Evolutionary conservation across 53 echinoderm and acorn worm species (phyloP), one percentile per base, ranked within the genome.

Genomic region (Temnopleurus reevesii): DNA sequence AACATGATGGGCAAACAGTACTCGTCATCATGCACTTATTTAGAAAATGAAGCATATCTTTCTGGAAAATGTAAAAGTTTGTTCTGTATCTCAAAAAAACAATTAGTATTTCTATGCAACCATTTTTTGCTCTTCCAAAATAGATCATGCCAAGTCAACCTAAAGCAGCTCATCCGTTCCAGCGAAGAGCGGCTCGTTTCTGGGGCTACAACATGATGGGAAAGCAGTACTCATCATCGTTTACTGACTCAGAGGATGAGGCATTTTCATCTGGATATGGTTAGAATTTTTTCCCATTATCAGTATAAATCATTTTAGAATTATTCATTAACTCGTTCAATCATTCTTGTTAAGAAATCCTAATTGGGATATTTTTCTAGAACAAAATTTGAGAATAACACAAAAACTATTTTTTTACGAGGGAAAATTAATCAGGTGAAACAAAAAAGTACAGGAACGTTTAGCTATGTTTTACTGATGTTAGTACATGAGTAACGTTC

Each of bases 31-130:
- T 94, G 96, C 81, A 99, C 95, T 0, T 96, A 99, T 59, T 94
- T 94, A 0, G 99, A 99, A 58, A 95, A 97, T n/a, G 99, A 99
- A 17, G 99, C n/a, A n/a, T n/a, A n/a, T n/a, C n/a, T n/a, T n/a
- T n/a, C n/a, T n/a, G n/a, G n/a, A n/a, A n/a, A n/a, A n/a, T n/a
- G n/a, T n/a, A n/a, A n/a, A n/a, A n/a, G n/a, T n/a, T n/a, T n/a
- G n/a, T n/a, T n/a, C n/a, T n/a, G n/a, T n/a, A n/a, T n/a, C n/a
- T n/a, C n/a, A n/a, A n/a, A n/a, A n/a, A n/a, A n/a, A n/a, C n/a
- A n/a, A n/a, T n/a, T n/a, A n/a, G n/a, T n/a, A n/a, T n/a, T n/a
- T n/a, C n/a, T n/a, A n/a, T n/a, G n/a, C n/a, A n/a, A n/a, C n/a
- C n/a, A n/a, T n/a, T n/a, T n/a, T n/a, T n/a, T n/a, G n/a, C n/a